Evolutionary conservation across 2,113 vertebrate species (phyloP), one percentile per base, ranked within the genome.

Genomic region (Sturnus vulgaris): DNA sequence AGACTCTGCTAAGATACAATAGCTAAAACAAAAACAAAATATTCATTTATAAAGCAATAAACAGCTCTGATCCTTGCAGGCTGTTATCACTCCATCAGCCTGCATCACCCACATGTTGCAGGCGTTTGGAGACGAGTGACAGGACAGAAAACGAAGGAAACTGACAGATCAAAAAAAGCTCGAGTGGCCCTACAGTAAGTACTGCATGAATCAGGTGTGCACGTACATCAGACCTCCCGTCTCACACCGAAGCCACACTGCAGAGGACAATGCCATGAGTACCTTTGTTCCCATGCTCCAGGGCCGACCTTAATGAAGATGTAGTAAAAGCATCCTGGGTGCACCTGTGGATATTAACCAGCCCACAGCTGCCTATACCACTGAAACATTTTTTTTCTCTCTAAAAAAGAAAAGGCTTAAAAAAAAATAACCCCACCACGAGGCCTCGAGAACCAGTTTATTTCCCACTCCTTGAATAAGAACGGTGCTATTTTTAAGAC

Each of bases 401-500:
- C 5, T 7, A 27, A 27, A 27, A 37, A 23, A 40, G 15, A 35
- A 30, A 57, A 25, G 3, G 9, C 9, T 24, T 30, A 14, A 40
- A 39, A 39, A 25, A 49, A 57, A 30, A 33, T 57, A 10, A 65
- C 35, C 61, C 21, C 52, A 80, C 50, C 61, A 47, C 21, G 16
- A 79, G 81, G 90, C 95, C 84, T 89, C 78, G 86, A 72, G 56
- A 80, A 79, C 42, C 93, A 86, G 63, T 90, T 97, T 79, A 82
- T 60, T 79, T n/a, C 92, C 50, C 84, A 16, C 65, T 84, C 72
- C 56, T 87, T 88, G 52, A 94, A 90, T 40, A 86, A 73, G 56
- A 59, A 44, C 72, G 2, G 39, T 14, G 81, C 96, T 97, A 95
- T 97, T 96, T 96, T 96, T 97, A 96, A 87, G 75, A 33, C 6